These are phyloP conservation scores for Pitta sordida DNA, from an alignment of 2,113 vertebrate species.

Conservation along the genomic window DNA sequence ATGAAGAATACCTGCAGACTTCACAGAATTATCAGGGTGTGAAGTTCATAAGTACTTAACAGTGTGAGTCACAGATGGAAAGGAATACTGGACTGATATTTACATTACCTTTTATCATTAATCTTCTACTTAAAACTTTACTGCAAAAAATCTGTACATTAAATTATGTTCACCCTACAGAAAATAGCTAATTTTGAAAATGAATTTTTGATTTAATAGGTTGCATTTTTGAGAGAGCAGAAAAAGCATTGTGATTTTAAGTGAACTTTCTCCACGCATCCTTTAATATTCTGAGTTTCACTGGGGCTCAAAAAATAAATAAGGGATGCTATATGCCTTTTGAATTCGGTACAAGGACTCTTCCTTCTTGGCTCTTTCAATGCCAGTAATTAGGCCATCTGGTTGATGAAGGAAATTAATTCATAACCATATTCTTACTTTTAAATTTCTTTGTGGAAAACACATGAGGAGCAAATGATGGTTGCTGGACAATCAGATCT, in stretches of 20 bases:
- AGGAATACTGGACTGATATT: neutral
- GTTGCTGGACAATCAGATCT: constrained; percentile 22
- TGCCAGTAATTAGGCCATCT: constrained; percentile 42
- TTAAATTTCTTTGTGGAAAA: constrained; percentile 31
- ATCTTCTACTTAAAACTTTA: neutral
- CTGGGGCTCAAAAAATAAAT: neutral
- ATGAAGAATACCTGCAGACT: neutral
- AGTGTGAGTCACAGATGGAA: neutral
- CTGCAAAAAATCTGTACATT: neutral
- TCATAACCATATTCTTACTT: neutral
- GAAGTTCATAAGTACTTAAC: neutral
- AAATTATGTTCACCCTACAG: neutral
- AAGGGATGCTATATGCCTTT: neutral
- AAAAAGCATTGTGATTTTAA: neutral
- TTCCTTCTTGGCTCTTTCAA: constrained; percentile 2
- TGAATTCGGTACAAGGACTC: neutral
- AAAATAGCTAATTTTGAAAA: neutral
- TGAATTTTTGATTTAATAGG: neutral
- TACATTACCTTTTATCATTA: neutral
- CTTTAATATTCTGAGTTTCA: neutral
- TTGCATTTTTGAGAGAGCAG: neutral
- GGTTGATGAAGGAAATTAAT: constrained; percentile 21
- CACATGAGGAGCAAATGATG: neutral
- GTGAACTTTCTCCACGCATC: neutral
- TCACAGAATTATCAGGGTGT: neutral